Base-by-base conservation (phyloP, 2,113 vertebrate species). In the Propithecus coquereli region DNA sequence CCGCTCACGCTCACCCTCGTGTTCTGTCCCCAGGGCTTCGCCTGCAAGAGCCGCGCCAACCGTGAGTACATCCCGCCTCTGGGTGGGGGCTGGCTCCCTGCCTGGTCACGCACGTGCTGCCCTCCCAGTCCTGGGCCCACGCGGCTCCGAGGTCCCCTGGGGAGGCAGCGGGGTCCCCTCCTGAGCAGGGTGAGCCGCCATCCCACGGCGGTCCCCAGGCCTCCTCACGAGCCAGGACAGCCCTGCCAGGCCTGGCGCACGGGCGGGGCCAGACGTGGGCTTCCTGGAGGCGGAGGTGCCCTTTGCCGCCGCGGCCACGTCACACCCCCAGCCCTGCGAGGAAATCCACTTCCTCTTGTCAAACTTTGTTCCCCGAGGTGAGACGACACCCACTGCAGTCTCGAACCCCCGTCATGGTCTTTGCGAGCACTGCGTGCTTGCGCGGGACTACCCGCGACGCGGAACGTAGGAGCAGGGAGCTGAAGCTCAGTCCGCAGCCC, bases 271-370 rank as follows among this genome's bases (percentile, higher is more conserved):
- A 3, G 50, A 6, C 0, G 8, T 2, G 22, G 34, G 20, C 40
- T 23, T 22, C 8, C 52, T 23, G 27, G 52, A 22, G 0, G 12
- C 1, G 1, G 50, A 8, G 11, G 45, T 4, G 32, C 14, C 1
- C 1, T 20, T 7, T 3, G 0, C 7, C 0, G 3, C 2, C 5
- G 4, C 1, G 2, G 27, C 17, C 25, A 0, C 5, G 0, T 5
- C 2, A 10, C 11, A 12, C 6, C 52, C 17, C 2, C 70, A 43
- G 57, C 34, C 1, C 0, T 0, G 0, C 7, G 3, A 0, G 27
- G 50, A 70, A 47, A 70, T 2, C 77, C 70, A 0, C 2, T 6
- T 71, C 37, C 37, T 40, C 63, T 23, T 2, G 17, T 2, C 25
- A 9, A 0, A 1, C 8, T 3, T 30, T 13, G 30, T 10, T 8